Evolutionary conservation across 2,888 invertebrate genomes (phyloP), one percentile per base, ranked within the genome.

Genomic region (Cyrtodaria siliqua): DNA sequence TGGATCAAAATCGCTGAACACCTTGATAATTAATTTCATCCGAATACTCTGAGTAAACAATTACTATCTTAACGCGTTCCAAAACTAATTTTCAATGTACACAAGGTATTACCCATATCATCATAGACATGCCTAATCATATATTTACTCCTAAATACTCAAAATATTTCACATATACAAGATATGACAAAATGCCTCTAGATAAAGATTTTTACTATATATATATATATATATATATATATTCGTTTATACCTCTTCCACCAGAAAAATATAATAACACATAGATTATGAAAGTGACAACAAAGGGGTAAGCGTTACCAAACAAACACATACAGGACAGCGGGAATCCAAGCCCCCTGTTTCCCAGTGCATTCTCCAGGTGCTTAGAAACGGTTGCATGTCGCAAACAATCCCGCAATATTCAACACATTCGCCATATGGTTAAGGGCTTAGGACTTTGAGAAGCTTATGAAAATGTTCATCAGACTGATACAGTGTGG

Each of bases 351-450:
- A 63, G 62, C 50, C 63, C 64, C 20, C 14, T 47, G 55, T 57
- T 42, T n/a, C 47, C 61, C 53, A 50, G 70, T 55, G 70, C 66
- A 83, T 84, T 73, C 84, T 74, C 66, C 8, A n/a, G 64, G 50
- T 75, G 73, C 85, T 63, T 82, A 73, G 83, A 61, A 66, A 85
- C 85, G 60, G 53, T 64, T 61, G 67, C 67, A 76, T 74, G 64
- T 29, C 50, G 69, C 72, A 77, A 85, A 83, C 78, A 85, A 79
- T 63, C 68, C 33, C 27, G 44, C 63, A 56, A 78, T 78, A 73
- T 73, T 73, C 72, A 42, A 64, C 72, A 78, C 60, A 73, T 73
- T n/a, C 72, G 69, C 64, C 78, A 78, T 72, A 78, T 78, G 78
- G 78, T 78, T 69, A 69, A 56, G 55, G 64, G 72, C 78, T 78